phyloP scores from a whole-genome alignment of 2,797 vertebrate species.

The Mus caroli region DNA sequence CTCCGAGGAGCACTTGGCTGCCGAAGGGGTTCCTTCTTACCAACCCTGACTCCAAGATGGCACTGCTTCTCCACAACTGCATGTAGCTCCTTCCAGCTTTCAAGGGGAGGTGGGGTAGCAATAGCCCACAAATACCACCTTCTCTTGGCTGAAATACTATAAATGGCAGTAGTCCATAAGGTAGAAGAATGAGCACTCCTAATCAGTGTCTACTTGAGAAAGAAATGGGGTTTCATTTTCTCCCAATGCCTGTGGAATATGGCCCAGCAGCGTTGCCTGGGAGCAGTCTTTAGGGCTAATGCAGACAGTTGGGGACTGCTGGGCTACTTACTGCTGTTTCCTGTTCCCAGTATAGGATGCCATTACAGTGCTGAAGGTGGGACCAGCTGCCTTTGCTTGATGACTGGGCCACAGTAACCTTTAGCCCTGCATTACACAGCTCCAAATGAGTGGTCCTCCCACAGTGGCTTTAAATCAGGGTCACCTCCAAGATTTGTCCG shows the following conservation, averaged over 20 bases:
- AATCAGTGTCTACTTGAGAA: neutral
- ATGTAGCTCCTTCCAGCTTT: neutral
- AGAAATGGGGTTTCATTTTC: constrained; percentile 36
- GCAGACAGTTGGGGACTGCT: neutral
- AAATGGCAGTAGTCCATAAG: neutral
- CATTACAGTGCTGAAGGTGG: neutral
- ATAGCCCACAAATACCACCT: neutral
- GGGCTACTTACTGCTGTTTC: neutral
- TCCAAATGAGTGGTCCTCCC: constrained; percentile 73
- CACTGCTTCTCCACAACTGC: neutral
- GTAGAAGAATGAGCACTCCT: constrained; percentile 31
- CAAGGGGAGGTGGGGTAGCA: neutral
- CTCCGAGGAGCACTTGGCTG: neutral
- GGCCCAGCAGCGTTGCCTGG: neutral
- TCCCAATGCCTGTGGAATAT: constrained; percentile 23
- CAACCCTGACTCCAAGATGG: neutral
- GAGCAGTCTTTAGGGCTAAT: neutral
- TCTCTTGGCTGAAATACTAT: constrained; percentile 3
- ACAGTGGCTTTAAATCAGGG: constrained; percentile 82
- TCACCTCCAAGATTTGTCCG: constrained; percentile 77
- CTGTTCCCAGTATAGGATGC: neutral
- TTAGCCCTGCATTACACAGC: constrained; percentile 4
- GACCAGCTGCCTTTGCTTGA: neutral
- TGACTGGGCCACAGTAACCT: constrained; percentile 65
- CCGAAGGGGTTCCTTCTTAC: constrained; percentile 44